These are phyloP conservation scores for Garrulus glandarius DNA, from an alignment of 2,797 vertebrate species.

Conservation along the genomic window DNA sequence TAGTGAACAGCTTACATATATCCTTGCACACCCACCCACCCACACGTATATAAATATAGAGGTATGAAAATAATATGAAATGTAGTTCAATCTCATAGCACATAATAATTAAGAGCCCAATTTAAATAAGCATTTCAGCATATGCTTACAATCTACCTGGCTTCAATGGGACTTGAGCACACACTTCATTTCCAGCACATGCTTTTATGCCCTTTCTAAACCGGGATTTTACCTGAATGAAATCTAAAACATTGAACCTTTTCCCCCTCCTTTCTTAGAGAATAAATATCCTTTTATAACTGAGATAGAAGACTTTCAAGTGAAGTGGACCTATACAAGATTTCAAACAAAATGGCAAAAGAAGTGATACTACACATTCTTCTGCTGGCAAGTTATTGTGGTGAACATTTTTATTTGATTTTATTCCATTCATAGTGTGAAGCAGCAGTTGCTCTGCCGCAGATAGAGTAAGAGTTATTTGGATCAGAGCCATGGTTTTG, in stretches of 20 bases:
- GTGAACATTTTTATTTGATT: conserved; percentile 1
- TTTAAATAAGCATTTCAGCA: conserved; percentile 60
- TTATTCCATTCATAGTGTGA: conserved; percentile 39
- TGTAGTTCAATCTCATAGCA: conserved; percentile 30
- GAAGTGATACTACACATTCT: background rate
- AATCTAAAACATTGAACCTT: background rate
- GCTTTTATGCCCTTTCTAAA: conserved; percentile 1
- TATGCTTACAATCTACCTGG: conserved; percentile 52
- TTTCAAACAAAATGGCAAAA: background rate
- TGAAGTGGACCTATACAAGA: background rate
- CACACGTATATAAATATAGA: conserved; percentile 5
- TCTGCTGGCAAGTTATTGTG: background rate
- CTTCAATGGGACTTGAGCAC: conserved; percentile 23
- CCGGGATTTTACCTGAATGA: conserved; percentile 25
- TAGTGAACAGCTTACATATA: conserved; percentile 18
- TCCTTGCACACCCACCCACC: conserved; percentile 15
- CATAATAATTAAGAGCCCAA: conserved; percentile 52
- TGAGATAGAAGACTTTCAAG: background rate
- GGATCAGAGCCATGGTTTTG: conserved; percentile 39
- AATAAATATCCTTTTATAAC: background rate
- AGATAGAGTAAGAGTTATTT: conserved; percentile 30
- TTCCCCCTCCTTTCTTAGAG: accelerated
- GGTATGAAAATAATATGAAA: conserved; percentile 43
- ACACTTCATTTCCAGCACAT: conserved; percentile 30
- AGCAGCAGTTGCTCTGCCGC: background rate